Base-by-base conservation (phyloP, 2,113 vertebrate species). In the Pseudorasbora parva region DNA sequence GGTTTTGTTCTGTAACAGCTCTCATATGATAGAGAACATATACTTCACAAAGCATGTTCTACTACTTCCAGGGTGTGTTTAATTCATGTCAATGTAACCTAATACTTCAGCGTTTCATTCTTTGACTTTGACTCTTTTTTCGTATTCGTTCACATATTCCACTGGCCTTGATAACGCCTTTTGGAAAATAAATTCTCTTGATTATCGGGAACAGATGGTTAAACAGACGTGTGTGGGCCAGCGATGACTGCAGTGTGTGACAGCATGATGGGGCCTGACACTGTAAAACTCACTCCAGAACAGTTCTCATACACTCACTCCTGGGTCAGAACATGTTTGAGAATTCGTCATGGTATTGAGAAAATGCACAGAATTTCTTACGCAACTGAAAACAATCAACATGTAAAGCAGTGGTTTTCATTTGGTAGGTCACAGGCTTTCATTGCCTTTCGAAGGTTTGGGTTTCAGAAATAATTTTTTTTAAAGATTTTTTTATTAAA, bases 161-260 rank as follows among this genome's bases (percentile, higher is more conserved):
- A 27, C 47, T 80, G 82, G 81, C 86, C 86, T 81, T 83, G 76
- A 87, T 81, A 86, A 75, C 72, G 83, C 80, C 15, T 82, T 83
- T 75, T 76, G 78, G 81, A 85, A 85, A 82, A 78, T 76, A 80
- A 85, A 74, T 21, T 64, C 21, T 21, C 74, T 68, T 79, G 84
- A 82, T 87, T 81, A 64, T 85, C 23, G 49, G 51, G 47, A 90
- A 74, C 89, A 89, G 89, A 90, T 89, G 89, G 86, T 56, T 68
- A 84, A 81, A 76, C 88, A 89, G 89, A 84, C 77, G 87, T 78
- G 85, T 85, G 88, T 87, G 84, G 88, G 88, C 86, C 83, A 64
- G 64, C 30, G 23, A 82, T 82, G 84, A 83, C 76, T 82, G 82
- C 80, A 74, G 80, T 60, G 82, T 33, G 25, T 62, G 78, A 86